These are phyloP conservation scores for Huso huso DNA, from an alignment of 2,797 vertebrate genomes.

Conservation along the genomic window DNA sequence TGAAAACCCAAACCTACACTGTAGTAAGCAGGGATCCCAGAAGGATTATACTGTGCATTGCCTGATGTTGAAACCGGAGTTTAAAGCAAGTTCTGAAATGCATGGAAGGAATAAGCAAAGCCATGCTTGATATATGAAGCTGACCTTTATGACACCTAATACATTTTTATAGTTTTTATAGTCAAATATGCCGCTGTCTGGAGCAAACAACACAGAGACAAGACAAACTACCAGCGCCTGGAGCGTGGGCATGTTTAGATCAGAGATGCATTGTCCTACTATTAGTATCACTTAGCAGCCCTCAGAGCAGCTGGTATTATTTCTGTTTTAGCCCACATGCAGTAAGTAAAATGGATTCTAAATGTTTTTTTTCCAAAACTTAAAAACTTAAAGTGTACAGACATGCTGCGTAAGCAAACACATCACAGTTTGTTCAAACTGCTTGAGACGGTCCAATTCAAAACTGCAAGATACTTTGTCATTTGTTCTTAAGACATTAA, in stretches of 20 bases:
- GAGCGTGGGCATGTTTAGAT: conserved; percentile 29
- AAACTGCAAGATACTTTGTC: too few relatives aligned
- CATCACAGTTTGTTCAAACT: too few relatives aligned
- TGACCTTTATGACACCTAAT: conserved; percentile 31
- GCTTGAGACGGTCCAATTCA: too few relatives aligned
- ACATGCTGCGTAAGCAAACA: too few relatives aligned
- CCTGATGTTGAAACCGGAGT: conserved; percentile 1
- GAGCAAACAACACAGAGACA: conserved; percentile 17
- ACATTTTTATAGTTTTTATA: conserved; percentile 33
- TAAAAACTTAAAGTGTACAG: too few relatives aligned
- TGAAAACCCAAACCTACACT: neutral
- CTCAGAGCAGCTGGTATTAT: conserved; percentile 14
- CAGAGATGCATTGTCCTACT: conserved; percentile 28
- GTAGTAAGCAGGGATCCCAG: neutral
- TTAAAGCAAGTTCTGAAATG: conserved; percentile 9
- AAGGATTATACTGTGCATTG: neutral
- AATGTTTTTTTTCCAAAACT: too few relatives aligned
- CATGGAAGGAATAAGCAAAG: conserved; percentile 14
- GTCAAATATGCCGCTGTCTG: conserved; percentile 26
- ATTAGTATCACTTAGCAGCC: conserved; percentile 29
- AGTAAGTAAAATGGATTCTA: conserved; percentile 15
- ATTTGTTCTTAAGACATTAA: too few relatives aligned
- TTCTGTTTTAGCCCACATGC: conserved; percentile 13
- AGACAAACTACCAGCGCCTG: conserved; percentile 30
- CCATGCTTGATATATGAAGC: conserved; percentile 20